Percentiles rank a stretch among this genome's conserved stretches.
These are phyloP conservation scores for Drosophila anomalata DNA, from an alignment of 2,888 invertebrate species.

Conservation along the genomic window DNA sequence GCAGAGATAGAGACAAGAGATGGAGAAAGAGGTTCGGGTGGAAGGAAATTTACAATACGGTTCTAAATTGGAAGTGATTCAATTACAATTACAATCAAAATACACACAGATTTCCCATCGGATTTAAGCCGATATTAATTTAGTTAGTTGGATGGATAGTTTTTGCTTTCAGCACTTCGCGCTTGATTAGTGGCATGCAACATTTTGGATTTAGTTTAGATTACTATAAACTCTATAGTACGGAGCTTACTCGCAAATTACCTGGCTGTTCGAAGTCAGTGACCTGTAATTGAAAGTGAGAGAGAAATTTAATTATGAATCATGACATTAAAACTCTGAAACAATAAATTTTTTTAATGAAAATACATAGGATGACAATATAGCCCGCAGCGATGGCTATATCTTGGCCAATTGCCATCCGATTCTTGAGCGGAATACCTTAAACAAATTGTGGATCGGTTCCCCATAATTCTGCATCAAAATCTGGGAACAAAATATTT, in stretches of 20 bases:
- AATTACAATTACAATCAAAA: slow-evolving; percentile 9
- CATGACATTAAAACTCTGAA: no score
- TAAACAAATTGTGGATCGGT: no score
- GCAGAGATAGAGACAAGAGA: slow-evolving; percentile 16
- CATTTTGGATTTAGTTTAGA: slow-evolving; percentile 9
- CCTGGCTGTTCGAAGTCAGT: slow-evolving; percentile 17
- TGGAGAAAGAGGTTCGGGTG: slow-evolving; percentile 1
- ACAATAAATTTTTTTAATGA: no score
- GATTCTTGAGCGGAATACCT: no score
- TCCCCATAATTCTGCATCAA: no score
- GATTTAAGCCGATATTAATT: slow-evolving; percentile 14
- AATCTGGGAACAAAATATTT: no score
- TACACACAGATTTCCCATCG: slow-evolving; percentile 15
- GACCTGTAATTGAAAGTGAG: slow-evolving; percentile 17
- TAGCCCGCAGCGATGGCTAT: no score
- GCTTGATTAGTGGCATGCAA: slow-evolving; percentile 34
- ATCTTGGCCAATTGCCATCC: no score
- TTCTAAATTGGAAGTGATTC: slow-evolving; percentile 22
- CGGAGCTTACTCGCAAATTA: slow-evolving; percentile 12
- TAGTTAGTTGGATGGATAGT: slow-evolving; percentile 5
- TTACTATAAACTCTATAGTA: not conserved
- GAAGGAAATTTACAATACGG: slow-evolving; percentile 6
- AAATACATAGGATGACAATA: no score
- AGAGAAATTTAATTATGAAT: not conserved
- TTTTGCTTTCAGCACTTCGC: slow-evolving; percentile 17